Base-by-base conservation (phyloP, 2,113 vertebrate species). In the Lutjanus erythropterus region DNA sequence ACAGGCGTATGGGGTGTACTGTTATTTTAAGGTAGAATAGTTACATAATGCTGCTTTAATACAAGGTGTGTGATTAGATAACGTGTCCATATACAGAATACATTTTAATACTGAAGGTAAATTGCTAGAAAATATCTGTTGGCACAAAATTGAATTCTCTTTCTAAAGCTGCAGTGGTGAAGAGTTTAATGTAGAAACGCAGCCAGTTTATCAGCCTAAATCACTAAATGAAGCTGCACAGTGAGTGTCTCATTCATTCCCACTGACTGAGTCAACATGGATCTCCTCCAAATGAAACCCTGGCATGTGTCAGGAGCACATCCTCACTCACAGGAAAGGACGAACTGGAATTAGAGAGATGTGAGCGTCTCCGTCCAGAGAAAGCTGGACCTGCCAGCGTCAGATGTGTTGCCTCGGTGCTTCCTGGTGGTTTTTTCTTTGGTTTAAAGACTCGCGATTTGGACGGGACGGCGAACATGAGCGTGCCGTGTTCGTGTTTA, bases 271-370 rank as follows among this genome's bases (percentile, higher is more conserved):
- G 37, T 60, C 61, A 12, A 53, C 47, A 25, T 47, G 71, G 67
- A 79, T 18, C 21, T 33, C 42, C 29, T 72, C 76, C 72, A 77
- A 69, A 80, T 68, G 1, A 59, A 64, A 58, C 46, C 5, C 80
- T 76, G 75, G 52, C 60, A 0, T 0, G 39, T 39, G 53, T 19
- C 23, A 0, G 2, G 9, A 44, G 52, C 39, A 31, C 64, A 35
- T 39, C 46, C 31, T 42, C 6, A 5, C 29, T 73, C 16, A 12
- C 68, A 37, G 67, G 53, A 72, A 62, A 35, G 21, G 65, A 73
- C 3, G 16, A 44, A 44, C 44, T 41, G n/a, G 42, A 73, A 44
- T 58, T 25, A 37, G 19, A 44, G 27, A 71, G 39, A 25, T 46
- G 33, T 25, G 55, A 71, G 14, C 8, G 15, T 55, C 19, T 61